phyloP scores from a whole-genome alignment of 2,113 vertebrate genomes.

The Spheniscus mendiculus region DNA sequence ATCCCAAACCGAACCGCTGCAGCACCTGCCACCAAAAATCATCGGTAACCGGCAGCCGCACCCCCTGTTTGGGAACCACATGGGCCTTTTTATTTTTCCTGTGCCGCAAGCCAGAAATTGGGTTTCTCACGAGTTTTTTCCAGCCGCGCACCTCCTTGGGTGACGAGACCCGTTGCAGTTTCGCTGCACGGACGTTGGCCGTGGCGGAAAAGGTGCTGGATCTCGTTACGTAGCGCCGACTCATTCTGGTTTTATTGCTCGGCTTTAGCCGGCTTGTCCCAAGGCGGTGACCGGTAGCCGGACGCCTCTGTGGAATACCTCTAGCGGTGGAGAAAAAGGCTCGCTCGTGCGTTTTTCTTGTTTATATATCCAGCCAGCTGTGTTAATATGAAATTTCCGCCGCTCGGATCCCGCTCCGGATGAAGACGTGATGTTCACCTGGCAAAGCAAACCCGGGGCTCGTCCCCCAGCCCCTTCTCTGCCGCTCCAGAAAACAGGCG shows the following conservation, averaged over 20 bases:
- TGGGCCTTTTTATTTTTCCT: neutral
- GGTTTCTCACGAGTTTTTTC: neutral
- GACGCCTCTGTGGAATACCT: neutral
- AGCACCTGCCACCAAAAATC: neutral
- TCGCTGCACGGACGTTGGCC: accelerated
- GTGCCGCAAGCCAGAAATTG: neutral
- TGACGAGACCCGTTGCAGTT: accelerated
- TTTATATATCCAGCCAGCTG: neutral
- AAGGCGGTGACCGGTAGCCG: neutral
- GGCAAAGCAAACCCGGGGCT: neutral
- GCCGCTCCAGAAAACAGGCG: neutral
- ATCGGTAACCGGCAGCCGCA: accelerated
- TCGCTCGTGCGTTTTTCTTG: accelerated
- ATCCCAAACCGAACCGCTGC: too few species aligned
- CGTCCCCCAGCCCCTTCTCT: too few species aligned
- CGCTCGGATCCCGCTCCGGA: neutral
- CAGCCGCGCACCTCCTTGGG: accelerated
- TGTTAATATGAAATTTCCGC: too few species aligned
- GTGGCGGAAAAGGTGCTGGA: neutral
- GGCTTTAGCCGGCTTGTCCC: accelerated
- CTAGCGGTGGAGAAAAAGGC: accelerated
- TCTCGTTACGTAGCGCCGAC: neutral
- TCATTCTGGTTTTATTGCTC: neutral
- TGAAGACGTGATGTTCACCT: accelerated
- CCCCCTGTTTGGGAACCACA: neutral